phyloP scores from a whole-genome alignment of 2,797 vertebrate genomes.

The Aulostomus chinensis region DNA sequence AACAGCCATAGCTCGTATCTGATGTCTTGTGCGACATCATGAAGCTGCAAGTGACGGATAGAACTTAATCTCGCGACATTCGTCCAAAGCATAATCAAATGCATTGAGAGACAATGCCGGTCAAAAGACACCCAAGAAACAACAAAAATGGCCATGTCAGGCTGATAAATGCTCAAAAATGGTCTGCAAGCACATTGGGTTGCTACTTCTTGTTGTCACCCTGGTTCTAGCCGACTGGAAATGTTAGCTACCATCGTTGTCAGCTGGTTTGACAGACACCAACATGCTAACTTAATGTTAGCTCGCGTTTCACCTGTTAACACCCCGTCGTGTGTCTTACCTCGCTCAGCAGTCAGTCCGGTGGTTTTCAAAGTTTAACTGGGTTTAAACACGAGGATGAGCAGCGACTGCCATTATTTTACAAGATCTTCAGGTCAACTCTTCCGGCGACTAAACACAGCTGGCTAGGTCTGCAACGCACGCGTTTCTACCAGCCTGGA shows the following conservation, averaged over 20 bases:
- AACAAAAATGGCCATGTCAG: not conserved
- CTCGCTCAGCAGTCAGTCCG: not conserved
- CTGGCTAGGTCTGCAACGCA: too few relatives aligned
- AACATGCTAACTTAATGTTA: not conserved
- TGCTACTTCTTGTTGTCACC: not conserved
- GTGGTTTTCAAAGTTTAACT: too few relatives aligned
- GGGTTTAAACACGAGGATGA: too few relatives aligned
- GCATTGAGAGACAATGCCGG: not conserved
- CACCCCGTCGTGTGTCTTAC: not conserved
- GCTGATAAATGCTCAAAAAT: too few relatives aligned
- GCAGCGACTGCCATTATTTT: not conserved
- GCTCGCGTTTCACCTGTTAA: constrained; percentile 25
- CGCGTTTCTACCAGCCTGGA: too few relatives aligned
- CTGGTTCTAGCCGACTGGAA: not conserved
- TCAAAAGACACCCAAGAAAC: not conserved
- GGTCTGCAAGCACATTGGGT: not conserved
- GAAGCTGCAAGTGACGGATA: not conserved
- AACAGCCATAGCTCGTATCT: too few relatives aligned
- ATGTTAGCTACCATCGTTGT: not conserved
- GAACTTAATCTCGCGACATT: not conserved
- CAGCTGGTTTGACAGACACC: constrained; percentile 27
- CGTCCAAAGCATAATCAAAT: not conserved
- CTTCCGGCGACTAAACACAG: too few relatives aligned
- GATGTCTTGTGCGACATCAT: too few relatives aligned
- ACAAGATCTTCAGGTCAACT: too few relatives aligned